phyloP scores from a whole-genome alignment of 2,113 vertebrate species.

The Zosterops japonicus region DNA sequence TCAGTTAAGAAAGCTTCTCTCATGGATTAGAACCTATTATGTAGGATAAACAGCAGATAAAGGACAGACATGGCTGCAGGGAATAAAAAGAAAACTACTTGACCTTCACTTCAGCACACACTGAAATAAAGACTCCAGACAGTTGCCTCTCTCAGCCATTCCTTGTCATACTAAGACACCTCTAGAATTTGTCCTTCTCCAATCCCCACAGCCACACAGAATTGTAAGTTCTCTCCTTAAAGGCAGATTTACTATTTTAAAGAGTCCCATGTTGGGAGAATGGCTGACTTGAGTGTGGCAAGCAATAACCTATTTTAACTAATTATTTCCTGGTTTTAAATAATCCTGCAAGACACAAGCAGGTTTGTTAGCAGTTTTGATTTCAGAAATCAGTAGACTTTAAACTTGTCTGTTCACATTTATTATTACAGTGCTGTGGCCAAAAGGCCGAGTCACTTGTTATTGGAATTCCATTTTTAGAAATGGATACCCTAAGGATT shows the following conservation, averaged over 20 bases:
- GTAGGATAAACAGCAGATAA: background rate
- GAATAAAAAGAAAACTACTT: background rate
- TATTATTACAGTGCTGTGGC: background rate
- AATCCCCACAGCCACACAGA: background rate
- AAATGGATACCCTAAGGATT: background rate
- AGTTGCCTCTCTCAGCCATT: background rate
- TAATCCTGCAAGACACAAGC: background rate
- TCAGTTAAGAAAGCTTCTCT: background rate
- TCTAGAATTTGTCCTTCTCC: background rate
- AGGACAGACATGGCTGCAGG: background rate
- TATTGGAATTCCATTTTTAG: background rate
- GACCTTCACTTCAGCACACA: background rate
- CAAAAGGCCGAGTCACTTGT: background rate
- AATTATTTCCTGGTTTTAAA: background rate
- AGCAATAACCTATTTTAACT: background rate
- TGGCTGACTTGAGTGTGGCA: background rate
- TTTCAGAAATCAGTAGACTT: background rate
- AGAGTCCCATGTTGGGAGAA: accelerated
- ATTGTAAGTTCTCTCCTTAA: background rate
- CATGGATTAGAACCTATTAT: background rate
- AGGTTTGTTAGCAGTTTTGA: background rate
- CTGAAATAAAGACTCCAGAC: background rate
- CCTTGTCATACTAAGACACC: background rate
- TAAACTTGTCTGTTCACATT: background rate
- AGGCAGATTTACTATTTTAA: background rate